Evolutionary conservation across 2,797 vertebrate genomes (phyloP), one percentile per base, ranked within the genome.

Genomic region (Acridotheres tristis): DNA sequence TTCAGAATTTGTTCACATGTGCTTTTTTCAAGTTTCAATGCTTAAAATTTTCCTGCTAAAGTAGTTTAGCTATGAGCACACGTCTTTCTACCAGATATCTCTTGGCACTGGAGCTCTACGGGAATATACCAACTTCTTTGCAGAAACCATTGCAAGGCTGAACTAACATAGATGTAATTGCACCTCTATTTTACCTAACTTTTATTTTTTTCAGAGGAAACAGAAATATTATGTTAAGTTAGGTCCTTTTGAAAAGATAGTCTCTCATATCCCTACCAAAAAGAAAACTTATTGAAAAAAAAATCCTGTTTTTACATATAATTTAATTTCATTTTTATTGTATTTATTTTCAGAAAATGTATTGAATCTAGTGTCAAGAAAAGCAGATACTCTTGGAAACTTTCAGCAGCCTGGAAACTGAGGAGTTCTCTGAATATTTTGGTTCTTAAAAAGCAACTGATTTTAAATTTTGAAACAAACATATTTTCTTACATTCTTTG

Each of bases 401-500:
- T 81, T 83, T 77, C 43, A 88, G 34, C 21, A 76, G 27, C 22
- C 34, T 38, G 79, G 78, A 85, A 91, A 68, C 9, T 85, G n/a
- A 75, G 75, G 32, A n/a, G 50, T 42, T 75, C 50, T 65, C 30
- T 54, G 26, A 88, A 27, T 76, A 53, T 53, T 26, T 7, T 10
- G 25, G 2, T 40, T 75, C 85, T 88, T 75, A 80, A 91, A 76
- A 95, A 95, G 16, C 22, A 59, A 66, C 65, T 57, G n/a, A 63
- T 81, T 85, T 73, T 40, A 51, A 53, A 57, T 84, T 83, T 94
- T 90, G 38, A 89, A 91, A 82, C 90, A 92, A 94, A 91, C 9
- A 1, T 63, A 9, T 96, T 96, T 93, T 94, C 29, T 93, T 95
- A 58, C 53, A 34, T 97, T 97, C 36, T 97, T 75, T 96, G 48